Percentiles rank a stretch among this genome's conserved stretches.
Evolutionary conservation across 2,797 vertebrate species (phyloP).

Genomic region (Chelmon rostratus): DNA sequence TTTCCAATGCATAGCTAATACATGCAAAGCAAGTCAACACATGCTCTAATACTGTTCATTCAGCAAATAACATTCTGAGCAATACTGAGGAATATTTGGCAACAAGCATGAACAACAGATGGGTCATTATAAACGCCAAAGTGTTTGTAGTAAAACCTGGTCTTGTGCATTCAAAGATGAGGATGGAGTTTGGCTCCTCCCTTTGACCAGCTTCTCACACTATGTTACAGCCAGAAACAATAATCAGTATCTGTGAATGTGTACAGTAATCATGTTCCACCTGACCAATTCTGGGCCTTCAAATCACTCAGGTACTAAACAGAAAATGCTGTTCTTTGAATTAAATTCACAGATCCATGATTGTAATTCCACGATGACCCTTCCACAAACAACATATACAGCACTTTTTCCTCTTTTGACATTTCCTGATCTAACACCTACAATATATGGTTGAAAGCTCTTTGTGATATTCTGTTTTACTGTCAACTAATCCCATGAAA

Average conservation of each 20-base stretch:
- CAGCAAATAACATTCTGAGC: neutral
- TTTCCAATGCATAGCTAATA: neutral
- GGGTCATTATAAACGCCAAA: slow-evolving; percentile 1
- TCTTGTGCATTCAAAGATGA: neutral
- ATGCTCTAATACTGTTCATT: neutral
- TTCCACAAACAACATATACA: no score
- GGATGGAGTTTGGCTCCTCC: neutral
- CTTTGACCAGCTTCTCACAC: neutral
- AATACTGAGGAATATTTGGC: neutral
- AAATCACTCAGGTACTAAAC: neutral
- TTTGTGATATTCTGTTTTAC: neutral
- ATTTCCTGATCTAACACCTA: neutral
- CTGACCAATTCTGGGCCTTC: neutral
- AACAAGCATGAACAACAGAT: slow-evolving; percentile 3
- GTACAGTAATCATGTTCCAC: neutral
- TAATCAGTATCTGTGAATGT: neutral
- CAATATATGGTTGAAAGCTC: neutral
- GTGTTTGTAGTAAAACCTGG: slow-evolving; percentile 1
- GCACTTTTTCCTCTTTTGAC: no score
- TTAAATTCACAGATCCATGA: neutral
- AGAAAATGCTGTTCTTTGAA: neutral
- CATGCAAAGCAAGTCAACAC: neutral
- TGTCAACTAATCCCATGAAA: neutral
- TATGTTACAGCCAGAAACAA: neutral
- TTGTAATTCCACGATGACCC: no score